These are phyloP conservation scores for Puffinus mauretanicus DNA, from an alignment of 2,113 vertebrate species.

Conservation along the genomic window DNA sequence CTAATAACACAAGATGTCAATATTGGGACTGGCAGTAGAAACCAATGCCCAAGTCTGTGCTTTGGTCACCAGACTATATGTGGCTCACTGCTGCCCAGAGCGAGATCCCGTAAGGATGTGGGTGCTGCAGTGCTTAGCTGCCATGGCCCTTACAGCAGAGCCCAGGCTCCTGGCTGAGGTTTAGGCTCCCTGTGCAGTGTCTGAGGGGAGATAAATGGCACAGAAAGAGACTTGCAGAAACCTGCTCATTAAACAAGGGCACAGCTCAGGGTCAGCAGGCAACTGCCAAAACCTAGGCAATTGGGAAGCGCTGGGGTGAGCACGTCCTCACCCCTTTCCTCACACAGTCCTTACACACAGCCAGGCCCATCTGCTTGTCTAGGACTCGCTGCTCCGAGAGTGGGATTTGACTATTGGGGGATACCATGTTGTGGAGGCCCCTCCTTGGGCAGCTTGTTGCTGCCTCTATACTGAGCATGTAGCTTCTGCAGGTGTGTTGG, in stretches of 20 bases:
- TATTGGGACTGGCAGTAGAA: slow-evolving; percentile 1
- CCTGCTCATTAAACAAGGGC: background rate
- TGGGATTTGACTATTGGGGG: background rate
- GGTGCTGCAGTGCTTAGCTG: background rate
- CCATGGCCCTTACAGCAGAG: background rate
- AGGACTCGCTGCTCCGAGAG: background rate
- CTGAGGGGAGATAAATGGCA: background rate
- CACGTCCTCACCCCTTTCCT: background rate
- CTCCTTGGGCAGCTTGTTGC: background rate
- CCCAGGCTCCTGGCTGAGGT: background rate
- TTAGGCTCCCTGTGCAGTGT: background rate
- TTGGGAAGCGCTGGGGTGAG: background rate
- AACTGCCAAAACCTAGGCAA: background rate
- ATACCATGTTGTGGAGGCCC: background rate
- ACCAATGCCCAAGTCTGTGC: background rate
- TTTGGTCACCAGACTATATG: background rate
- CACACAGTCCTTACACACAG: background rate
- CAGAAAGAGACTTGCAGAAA: background rate
- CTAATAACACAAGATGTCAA: slow-evolving; percentile 41
- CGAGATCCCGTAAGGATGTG: background rate
- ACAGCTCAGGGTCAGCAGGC: background rate
- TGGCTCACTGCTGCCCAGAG: background rate
- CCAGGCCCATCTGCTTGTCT: background rate
- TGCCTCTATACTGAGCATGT: background rate
- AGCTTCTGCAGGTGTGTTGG: background rate